Evolutionary conservation across 2,888 invertebrate species (phyloP).

Genomic region (Caenorhabditis sinica): DNA sequence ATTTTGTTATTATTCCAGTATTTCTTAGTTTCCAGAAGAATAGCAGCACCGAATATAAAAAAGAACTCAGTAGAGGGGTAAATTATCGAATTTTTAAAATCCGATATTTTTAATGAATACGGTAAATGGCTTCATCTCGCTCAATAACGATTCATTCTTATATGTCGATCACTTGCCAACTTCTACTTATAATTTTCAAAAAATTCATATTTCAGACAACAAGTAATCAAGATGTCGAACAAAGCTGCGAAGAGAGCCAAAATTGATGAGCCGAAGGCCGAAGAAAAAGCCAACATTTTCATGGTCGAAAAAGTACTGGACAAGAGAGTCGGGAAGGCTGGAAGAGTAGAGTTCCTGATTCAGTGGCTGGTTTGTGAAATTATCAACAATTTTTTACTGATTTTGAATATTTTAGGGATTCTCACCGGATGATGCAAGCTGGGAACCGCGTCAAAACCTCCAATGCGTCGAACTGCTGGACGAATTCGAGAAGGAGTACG

Average conservation of each 20-base stretch:
- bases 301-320: constrained; percentile 66
- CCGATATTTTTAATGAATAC: no score
- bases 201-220: neutral
- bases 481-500: constrained; percentile 52
- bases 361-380: constrained; percentile 63
- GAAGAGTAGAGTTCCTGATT: constrained; percentile 63
- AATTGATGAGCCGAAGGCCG: constrained; percentile 4
- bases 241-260: constrained; percentile 13
- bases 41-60: no score
- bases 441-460: constrained; percentile 72
- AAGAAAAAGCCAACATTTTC: constrained; percentile 49
- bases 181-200: no score
- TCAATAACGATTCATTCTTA: no score
- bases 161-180: no score
- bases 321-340: constrained; percentile 47
- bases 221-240: constrained; percentile 4
- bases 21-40: no score
- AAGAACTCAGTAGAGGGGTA: no score
- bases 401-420: constrained; percentile 52
- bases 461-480: constrained; percentile 55
- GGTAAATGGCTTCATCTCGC: no score
- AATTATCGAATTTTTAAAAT: no score
- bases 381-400: neutral
- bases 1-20: no score
- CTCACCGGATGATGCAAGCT: constrained; percentile 59